Evolutionary conservation across 2,888 invertebrate species (phyloP), one percentile per base, ranked within the genome.

Genomic region (Hanleya hanleyi): DNA sequence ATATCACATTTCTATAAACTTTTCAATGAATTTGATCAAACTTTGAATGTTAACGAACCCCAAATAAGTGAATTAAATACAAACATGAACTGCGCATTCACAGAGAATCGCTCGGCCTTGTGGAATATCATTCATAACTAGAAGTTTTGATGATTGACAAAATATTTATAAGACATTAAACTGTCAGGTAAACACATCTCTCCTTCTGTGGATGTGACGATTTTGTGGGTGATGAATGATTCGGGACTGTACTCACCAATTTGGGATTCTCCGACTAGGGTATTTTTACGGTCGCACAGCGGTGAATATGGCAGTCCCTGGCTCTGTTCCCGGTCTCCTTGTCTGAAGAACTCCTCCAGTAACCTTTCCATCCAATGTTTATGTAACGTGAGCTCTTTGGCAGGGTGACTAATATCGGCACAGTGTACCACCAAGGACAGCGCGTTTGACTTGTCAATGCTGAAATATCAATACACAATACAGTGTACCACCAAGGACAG

Each of bases 391-490:
- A 93, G 94, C 78, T 94, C 93, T 92, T 98, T 97, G 71, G 96
- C 95, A 33, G 97, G 97, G 92, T 98, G 98, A 38, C 97, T 96
- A 80, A 98, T 98, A 92, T 98, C 98, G 91, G 97, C 96, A 91
- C 96, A 97, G 90, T 98, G 98, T 70, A 98, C 93, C 66, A 98
- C 96, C 81, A 98, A 92, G 5, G 97, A 96, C 75, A 96, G 93
- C 0, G 96, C 97, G 90, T 97, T 97, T 79, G 96, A 95, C 91
- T 97, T 97, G 91, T 97, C 97, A 67, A 97, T 95, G 68, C 95
- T 93, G 89, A 49, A 83, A 77, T 64, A 64, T 1, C 41, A 41
- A 47, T 41, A 41, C 12, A 12, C 12, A 15, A 41, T 41, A 12
- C 47, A n/a, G n/a, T n/a, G n/a, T n/a, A n/a, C n/a, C n/a, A n/a